Conservation (phyloP, 2,888 invertebrate species). For the Lasioglossum zephyrum region DNA sequence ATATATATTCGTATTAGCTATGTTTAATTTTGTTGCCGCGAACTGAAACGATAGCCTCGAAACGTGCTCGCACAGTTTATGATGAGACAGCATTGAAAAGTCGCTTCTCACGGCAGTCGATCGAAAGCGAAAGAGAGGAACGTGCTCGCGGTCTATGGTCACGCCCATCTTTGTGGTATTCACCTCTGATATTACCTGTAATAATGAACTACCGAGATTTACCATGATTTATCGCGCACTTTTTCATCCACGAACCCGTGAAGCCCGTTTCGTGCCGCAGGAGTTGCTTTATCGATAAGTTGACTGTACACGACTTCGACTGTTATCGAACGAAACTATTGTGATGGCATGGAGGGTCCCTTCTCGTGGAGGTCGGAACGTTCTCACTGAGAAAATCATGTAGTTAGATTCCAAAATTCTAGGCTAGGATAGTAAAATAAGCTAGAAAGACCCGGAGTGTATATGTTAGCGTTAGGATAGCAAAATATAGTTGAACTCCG, state of each 20-base stretch:
- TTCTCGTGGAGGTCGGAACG: neutral
- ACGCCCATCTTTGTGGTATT: slow-evolving; percentile 62
- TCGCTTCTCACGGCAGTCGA: slow-evolving; percentile 66
- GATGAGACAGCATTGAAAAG: slow-evolving; percentile 84
- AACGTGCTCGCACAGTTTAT: slow-evolving; percentile 67
- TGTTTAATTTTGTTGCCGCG: slow-evolving; percentile 2
- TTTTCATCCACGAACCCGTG: slow-evolving; percentile 27
- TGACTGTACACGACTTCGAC: slow-evolving; percentile 15
- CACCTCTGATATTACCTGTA: slow-evolving; percentile 46
- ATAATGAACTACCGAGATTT: slow-evolving; percentile 46
- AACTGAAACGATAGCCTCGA: slow-evolving; percentile 77
- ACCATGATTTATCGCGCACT: slow-evolving; percentile 41
- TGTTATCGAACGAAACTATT: slow-evolving; percentile 5
- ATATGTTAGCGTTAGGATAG: too few species aligned
- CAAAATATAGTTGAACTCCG: too few species aligned
- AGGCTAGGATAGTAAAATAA: too few species aligned
- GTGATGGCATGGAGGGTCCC: neutral
- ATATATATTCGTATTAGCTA: too few species aligned
- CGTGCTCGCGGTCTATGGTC: slow-evolving; percentile 55
- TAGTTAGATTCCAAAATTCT: too few species aligned
- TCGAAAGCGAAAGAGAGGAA: slow-evolving; percentile 57
- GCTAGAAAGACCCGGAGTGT: too few species aligned
- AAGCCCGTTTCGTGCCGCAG: slow-evolving; percentile 17
- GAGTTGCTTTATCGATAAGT: slow-evolving; percentile 1
- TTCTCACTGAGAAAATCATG: neutral